phyloP scores from a whole-genome alignment of 2,113 vertebrate genomes.

The Zapus hudsonius region DNA sequence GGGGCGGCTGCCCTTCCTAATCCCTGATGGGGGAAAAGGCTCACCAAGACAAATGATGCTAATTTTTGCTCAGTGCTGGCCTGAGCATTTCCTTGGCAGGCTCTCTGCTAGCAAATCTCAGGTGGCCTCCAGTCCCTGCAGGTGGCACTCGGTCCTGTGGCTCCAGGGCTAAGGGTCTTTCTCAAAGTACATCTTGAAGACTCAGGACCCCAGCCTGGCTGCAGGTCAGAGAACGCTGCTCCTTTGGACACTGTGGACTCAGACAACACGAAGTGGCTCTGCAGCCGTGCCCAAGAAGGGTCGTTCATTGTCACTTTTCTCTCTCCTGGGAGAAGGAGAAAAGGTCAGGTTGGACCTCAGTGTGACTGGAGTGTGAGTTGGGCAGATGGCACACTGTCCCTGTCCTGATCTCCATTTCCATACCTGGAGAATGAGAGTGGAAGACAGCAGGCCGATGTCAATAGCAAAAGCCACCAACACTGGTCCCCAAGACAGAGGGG shows the following conservation, averaged over 20 bases:
- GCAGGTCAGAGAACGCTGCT: not conserved
- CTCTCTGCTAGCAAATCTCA: not conserved
- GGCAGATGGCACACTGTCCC: not conserved
- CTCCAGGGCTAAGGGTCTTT: fast-evolving
- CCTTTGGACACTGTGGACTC: fast-evolving
- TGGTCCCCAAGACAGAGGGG: fast-evolving
- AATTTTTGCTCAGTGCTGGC: constrained; percentile 68
- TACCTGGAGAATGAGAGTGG: not conserved
- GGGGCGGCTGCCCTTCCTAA: constrained; percentile 83
- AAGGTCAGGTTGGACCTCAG: no score
- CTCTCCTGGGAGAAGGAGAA: not conserved
- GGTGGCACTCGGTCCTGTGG: not conserved
- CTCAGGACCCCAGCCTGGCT: not conserved
- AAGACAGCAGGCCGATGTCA: fast-evolving
- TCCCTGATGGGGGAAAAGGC: constrained; percentile 79
- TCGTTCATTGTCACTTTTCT: not conserved
- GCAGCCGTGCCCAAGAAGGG: fast-evolving
- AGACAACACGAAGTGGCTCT: fast-evolving
- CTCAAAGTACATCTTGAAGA: not conserved
- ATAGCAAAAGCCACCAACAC: not conserved
- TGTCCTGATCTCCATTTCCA: not conserved
- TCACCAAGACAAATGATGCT: constrained; percentile 72
- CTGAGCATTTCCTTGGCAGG: constrained; percentile 67
- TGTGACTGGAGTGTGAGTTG: not conserved
- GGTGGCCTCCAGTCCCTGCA: not conserved